Evolutionary conservation across 2,797 vertebrate species (phyloP), one percentile per base, ranked within the genome.

Genomic region (Coregonus suidteri): DNA sequence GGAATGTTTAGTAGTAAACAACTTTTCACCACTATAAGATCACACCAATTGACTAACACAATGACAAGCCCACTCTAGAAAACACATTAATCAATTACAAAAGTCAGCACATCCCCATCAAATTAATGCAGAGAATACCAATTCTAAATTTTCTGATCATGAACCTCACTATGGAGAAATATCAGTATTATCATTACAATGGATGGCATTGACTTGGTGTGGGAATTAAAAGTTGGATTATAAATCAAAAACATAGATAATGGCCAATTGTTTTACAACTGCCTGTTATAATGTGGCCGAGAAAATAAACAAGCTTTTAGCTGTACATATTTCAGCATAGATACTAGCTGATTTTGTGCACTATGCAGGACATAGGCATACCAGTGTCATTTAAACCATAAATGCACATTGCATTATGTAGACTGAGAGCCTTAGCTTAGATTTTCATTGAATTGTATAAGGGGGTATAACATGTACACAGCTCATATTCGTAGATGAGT

Each of bases 41-140:
- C 4, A 16, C 66, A 59, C 15, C 56, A 47, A 47, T 47, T 11
- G 73, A 81, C 67, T 72, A 80, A 81, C 74, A 76, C 62, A 67
- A 83, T 74, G 64, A 86, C 78, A 75, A 79, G 77, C 73, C 79
- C 87, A 85, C 76, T 78, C 79, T 87, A 83, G 78, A 81, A 85
- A 85, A 87, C 84, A 88, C 85, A 73, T 82, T 47, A 3, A 47
- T 47, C 41, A 47, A 47, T 47, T 47, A 13, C 41, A 47, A 11
- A 47, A 47, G 41, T 47, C 41, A 47, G 41, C 41, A 13, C 41
- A 47, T 13, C 65, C 71, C 79, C 81, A 87, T 89, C 75, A 88
- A 88, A 88, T 88, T 62, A 91, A 84, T 88, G 90, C 91, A 93
- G 93, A 90, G 89, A 94, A 88, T 85, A 90, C 6, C 76, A 88